Evolutionary conservation across 1,140 invertebrate species (phyloP).

Genomic region (Metaphire vulgaris): DNA sequence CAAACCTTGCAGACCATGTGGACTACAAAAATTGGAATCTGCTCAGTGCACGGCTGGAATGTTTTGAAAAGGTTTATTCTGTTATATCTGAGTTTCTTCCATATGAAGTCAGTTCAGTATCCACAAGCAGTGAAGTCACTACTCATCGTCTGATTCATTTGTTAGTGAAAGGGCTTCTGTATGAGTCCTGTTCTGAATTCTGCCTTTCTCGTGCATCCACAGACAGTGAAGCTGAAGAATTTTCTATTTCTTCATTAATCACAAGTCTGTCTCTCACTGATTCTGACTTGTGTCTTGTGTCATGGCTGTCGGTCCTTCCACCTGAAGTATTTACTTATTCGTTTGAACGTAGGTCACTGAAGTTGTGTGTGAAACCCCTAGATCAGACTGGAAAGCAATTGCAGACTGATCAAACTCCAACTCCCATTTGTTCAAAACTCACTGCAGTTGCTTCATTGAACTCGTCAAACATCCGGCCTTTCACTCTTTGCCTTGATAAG

Average conservation of each 20-base stretch:
- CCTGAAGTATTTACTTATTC: background rate
- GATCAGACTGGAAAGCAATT: background rate
- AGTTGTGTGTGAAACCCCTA: background rate
- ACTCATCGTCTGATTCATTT: slow-evolving; percentile 73
- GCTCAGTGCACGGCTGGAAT: slow-evolving; percentile 63
- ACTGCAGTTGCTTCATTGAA: background rate
- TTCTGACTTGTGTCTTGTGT: background rate
- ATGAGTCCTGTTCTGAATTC: slow-evolving; percentile 92
- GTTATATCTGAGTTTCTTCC: slow-evolving; percentile 82
- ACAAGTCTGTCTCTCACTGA: background rate
- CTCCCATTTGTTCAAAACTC: background rate
- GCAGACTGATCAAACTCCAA: background rate
- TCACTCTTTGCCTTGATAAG: background rate
- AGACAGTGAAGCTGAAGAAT: slow-evolving; percentile 31
- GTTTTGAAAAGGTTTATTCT: slow-evolving; percentile 71
- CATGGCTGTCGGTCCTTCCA: background rate
- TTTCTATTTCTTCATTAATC: background rate
- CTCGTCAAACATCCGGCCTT: background rate
- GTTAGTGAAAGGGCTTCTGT: slow-evolving; percentile 76
- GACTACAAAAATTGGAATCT: slow-evolving; percentile 55
- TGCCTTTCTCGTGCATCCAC: slow-evolving; percentile 82
- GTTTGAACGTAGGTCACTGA: background rate
- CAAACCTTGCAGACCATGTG: slow-evolving; percentile 62
- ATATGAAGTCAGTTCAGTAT: slow-evolving; percentile 40
- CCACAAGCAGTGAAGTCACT: slow-evolving; percentile 30